A percentile compares a stretch with the other conserved stretches of the same genome.
Conservation (phyloP, 2,888 invertebrate species). For the Exocentrus adspersus region DNA sequence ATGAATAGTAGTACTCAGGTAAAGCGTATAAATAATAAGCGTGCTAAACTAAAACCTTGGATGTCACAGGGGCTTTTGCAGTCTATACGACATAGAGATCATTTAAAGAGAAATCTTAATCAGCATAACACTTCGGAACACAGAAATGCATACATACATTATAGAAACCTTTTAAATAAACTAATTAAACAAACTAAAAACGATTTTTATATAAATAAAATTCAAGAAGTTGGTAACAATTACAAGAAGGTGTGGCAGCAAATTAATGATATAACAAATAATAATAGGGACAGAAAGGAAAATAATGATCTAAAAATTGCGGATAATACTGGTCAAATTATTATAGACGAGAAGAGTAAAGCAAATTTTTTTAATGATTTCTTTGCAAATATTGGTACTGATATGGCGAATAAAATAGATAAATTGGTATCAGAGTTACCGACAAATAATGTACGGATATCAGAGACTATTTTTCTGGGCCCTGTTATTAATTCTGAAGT, state of each 20-base stretch:
- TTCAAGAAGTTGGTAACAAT: too few relatives aligned
- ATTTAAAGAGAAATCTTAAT: background rate
- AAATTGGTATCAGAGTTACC: too few relatives aligned
- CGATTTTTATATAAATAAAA: too few relatives aligned
- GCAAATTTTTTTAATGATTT: constrained; percentile 17
- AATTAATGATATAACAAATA: too few relatives aligned
- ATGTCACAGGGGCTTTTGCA: background rate
- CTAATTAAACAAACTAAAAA: background rate
- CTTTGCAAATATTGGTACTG: constrained; percentile 6
- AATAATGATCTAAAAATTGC: constrained; percentile 6
- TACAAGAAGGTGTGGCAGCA: too few relatives aligned
- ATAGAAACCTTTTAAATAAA: background rate
- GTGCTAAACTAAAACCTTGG: background rate
- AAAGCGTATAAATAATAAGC: background rate
- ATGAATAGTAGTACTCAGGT: background rate
- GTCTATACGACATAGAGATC: background rate
- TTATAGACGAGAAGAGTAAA: constrained; percentile 11
- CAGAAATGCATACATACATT: background rate
- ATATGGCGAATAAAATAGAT: background rate
- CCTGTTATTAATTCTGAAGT: too few relatives aligned
- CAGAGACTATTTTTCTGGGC: too few relatives aligned
- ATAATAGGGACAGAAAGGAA: background rate
- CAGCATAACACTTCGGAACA: background rate
- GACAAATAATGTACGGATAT: too few relatives aligned
- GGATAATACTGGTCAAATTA: background rate